These are phyloP conservation scores for Plutomurus gul DNA, from an alignment of 1,140 invertebrate species.

Conservation along the genomic window DNA sequence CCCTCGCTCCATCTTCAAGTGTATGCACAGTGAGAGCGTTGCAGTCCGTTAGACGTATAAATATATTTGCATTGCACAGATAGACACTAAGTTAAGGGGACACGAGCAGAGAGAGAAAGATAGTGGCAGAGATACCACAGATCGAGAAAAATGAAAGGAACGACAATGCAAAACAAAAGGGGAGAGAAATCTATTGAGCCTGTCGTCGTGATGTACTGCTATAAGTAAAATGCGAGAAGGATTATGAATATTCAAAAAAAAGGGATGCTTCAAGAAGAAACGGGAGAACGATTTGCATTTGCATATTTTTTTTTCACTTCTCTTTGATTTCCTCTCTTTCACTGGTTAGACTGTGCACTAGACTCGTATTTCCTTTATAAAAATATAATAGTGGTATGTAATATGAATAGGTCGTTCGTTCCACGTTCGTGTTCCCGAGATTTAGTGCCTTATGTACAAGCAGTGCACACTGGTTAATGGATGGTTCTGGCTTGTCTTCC, in stretches of 20 bases:
- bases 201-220: background rate
- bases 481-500: background rate
- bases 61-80: background rate
- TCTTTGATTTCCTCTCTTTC: slow-evolving; percentile 6
- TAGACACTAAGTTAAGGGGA: background rate
- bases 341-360: background rate
- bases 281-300: background rate
- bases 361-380: too few relatives aligned
- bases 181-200: slow-evolving; percentile 1
- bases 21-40: too few relatives aligned
- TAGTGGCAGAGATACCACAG: background rate
- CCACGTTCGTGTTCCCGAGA: too few relatives aligned
- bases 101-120: too few relatives aligned
- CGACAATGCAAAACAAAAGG: background rate
- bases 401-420: too few relatives aligned
- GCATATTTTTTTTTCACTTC: slow-evolving; percentile 17
- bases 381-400: too few relatives aligned
- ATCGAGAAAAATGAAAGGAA: background rate
- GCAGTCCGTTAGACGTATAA: too few relatives aligned
- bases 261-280: background rate
- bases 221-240: background rate
- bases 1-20: background rate
- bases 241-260: slow-evolving; percentile 28
- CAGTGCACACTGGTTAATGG: too few relatives aligned
- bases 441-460: too few relatives aligned